phyloP scores from a whole-genome alignment of 2,888 invertebrate genomes.

The Lithophane semibrunnea region DNA sequence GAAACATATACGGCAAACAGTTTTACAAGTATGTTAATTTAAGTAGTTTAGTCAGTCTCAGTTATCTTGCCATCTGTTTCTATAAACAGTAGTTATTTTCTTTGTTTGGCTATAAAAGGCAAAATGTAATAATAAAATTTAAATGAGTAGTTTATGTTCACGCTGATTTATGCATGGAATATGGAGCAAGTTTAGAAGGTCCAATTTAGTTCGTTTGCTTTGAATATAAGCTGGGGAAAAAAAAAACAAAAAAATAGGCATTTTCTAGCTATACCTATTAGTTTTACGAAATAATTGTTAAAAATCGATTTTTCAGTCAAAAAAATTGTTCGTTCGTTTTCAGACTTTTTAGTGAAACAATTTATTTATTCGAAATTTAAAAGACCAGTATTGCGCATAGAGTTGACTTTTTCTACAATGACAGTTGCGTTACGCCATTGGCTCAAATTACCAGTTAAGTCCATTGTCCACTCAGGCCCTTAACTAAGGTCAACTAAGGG shows the following conservation, averaged over 20 bases:
- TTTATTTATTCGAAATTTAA: slow-evolving; percentile 4
- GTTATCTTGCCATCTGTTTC: slow-evolving; percentile 46
- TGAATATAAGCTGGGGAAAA: neutral
- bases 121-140: slow-evolving; percentile 61
- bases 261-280: neutral
- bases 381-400: neutral
- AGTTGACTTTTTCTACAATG: slow-evolving; percentile 4
- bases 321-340: neutral
- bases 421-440: slow-evolving; percentile 40
- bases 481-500: slow-evolving; percentile 60
- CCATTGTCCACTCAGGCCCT: slow-evolving; percentile 45
- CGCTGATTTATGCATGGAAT: slow-evolving; percentile 43
- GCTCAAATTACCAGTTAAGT: slow-evolving; percentile 36
- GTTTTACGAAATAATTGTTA: neutral
- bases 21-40: slow-evolving; percentile 61
- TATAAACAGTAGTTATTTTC: slow-evolving; percentile 43
- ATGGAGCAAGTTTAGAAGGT: slow-evolving; percentile 30
- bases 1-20: slow-evolving; percentile 50
- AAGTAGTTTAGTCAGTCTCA: slow-evolving; percentile 24
- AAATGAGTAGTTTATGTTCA: slow-evolving; percentile 44
- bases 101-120: slow-evolving; percentile 59
- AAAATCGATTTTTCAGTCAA: neutral
- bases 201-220: neutral
- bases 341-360: neutral
- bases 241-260: neutral